A percentile compares a stretch with the other conserved stretches of the same genome.
These are phyloP conservation scores for Belgica antarctica DNA, from an alignment of 2,888 invertebrate species.

Conservation along the genomic window DNA sequence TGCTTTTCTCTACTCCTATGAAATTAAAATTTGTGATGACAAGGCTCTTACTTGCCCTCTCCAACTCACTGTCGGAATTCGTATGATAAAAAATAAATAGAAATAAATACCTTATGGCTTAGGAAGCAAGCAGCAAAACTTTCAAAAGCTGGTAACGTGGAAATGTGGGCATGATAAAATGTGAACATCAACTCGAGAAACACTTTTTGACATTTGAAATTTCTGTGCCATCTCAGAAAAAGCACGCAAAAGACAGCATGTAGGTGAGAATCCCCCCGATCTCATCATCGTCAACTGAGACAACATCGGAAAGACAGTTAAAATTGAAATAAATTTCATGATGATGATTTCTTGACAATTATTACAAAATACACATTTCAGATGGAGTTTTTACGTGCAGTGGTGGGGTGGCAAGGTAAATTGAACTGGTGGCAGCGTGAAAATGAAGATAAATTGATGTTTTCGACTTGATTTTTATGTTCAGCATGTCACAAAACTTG, in stretches of 20 bases:
- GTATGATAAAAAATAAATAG: conserved; percentile 1
- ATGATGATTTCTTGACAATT: conserved; percentile 34
- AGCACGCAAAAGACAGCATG: not conserved
- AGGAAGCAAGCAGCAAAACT: not conserved
- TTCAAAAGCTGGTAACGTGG: not conserved
- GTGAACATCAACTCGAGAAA: conserved; percentile 4
- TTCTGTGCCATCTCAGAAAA: not conserved
- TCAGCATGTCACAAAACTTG: conserved; percentile 15
- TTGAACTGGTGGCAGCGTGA: too few species aligned
- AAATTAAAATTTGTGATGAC: conserved; percentile 33
- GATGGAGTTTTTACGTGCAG: too few species aligned
- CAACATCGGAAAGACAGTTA: not conserved
- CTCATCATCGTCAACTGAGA: not conserved
- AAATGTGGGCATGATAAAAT: conserved; percentile 27
- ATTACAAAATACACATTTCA: conserved; percentile 27
- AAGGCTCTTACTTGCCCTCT: not conserved
- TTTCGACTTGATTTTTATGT: too few species aligned
- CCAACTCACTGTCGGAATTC: conserved; percentile 10
- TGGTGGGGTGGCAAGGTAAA: too few species aligned
- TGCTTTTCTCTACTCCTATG: not conserved
- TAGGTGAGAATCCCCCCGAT: conserved; percentile 2
- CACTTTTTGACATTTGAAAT: conserved; percentile 11
- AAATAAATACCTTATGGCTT: conserved; percentile 6
- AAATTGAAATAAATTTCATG: conserved; percentile 24
- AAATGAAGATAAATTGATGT: too few species aligned